These are phyloP conservation scores for Hepsetus odoe DNA, from an alignment of 2,113 vertebrate species.

Conservation along the genomic window DNA sequence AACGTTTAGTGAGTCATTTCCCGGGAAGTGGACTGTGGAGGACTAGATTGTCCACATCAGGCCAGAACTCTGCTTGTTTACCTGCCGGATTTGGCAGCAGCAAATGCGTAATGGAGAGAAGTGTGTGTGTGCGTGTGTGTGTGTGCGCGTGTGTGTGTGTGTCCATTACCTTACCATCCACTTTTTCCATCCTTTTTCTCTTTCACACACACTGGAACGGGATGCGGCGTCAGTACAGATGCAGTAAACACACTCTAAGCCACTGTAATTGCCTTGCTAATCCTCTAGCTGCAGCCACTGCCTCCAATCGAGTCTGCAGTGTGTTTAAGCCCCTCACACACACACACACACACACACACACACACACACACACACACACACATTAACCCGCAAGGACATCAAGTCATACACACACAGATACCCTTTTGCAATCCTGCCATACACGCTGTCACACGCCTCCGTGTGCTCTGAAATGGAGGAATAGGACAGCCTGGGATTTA, in stretches of 20 bases:
- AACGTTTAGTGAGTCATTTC: not conserved
- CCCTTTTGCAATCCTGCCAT: not conserved
- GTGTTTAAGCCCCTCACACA: slow-evolving; percentile 23
- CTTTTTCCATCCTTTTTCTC: no score
- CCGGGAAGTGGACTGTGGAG: not conserved
- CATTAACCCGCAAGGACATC: not conserved
- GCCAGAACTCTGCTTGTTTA: not conserved
- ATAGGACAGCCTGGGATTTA: not conserved
- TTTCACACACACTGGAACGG: not conserved
- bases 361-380: slow-evolving; percentile 16
- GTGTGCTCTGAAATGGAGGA: not conserved
- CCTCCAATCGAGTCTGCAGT: slow-evolving; percentile 35
- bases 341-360: slow-evolving; percentile 4
- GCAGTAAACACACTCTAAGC: slow-evolving; percentile 44
- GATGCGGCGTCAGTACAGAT: slow-evolving; percentile 32
- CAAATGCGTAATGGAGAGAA: not conserved
- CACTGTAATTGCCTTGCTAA: slow-evolving; percentile 55
- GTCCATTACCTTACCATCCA: not conserved
- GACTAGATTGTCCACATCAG: not conserved
- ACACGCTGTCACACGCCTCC: no score
- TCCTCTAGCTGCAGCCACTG: slow-evolving; percentile 40
- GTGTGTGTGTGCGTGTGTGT: not conserved
- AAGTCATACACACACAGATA: not conserved
- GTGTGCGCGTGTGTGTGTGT: not conserved
- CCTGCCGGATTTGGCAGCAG: not conserved